A percentile compares a stretch with the other conserved stretches of the same genome.
Conservation (phyloP, 2,113 vertebrate genomes). For the Tautogolabrus adspersus region DNA sequence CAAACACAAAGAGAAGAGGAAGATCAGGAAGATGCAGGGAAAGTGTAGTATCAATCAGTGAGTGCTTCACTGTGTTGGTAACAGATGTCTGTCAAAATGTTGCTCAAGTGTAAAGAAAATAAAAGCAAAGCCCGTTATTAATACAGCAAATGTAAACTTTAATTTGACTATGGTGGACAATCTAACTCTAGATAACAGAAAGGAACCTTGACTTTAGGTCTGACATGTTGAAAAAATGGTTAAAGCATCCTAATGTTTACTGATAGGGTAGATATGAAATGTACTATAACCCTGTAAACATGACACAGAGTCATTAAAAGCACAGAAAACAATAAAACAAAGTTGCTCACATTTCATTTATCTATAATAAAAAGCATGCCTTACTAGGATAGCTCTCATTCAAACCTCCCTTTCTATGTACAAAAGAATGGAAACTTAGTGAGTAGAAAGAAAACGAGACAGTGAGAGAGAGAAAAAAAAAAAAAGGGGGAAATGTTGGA, state of each 20-base stretch:
- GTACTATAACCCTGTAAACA: no score
- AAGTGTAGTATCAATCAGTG: slow-evolving; percentile 10
- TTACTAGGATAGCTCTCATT: neutral
- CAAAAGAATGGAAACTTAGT: neutral
- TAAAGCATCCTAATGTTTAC: neutral
- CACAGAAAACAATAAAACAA: no score
- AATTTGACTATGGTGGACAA: neutral
- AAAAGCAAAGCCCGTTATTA: neutral
- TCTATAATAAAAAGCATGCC: neutral
- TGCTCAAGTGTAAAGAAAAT: slow-evolving; percentile 28
- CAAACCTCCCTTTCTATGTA: neutral
- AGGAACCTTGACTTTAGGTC: no score
- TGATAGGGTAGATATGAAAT: neutral
- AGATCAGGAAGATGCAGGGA: slow-evolving; percentile 27
- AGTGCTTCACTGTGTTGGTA: slow-evolving; percentile 24
- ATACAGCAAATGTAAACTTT: no score
- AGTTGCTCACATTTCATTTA: no score
- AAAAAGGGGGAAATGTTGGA: neutral
- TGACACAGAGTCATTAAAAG: no score
- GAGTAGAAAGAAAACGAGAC: no score
- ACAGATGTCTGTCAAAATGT: slow-evolving; percentile 14
- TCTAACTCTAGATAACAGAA: neutral
- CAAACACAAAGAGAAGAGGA: slow-evolving; percentile 39
- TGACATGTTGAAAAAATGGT: neutral
- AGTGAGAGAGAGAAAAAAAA: no score